A percentile compares a stretch with the other conserved stretches of the same genome.
These are phyloP conservation scores for Zoanthus sansibaricus DNA, from an alignment of 92 coral and sea anemone genomes.

Conservation along the genomic window DNA sequence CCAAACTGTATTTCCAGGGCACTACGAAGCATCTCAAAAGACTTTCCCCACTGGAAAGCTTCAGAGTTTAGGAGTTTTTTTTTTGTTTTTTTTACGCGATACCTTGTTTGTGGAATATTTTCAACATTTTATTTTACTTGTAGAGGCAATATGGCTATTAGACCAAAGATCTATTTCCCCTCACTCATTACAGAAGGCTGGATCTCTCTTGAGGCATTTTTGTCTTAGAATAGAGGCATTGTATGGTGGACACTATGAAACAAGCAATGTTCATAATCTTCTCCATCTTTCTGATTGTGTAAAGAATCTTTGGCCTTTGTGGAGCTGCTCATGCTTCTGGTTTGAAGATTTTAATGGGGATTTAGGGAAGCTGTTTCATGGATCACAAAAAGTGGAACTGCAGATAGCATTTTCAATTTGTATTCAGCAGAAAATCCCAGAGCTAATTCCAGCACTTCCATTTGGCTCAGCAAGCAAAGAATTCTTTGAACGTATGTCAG, in stretches of 20 bases:
- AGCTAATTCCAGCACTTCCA: conserved; percentile 44
- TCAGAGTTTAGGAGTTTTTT: conserved; percentile 14
- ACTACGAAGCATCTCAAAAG: conserved; percentile 18
- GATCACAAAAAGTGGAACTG: conserved; percentile 47
- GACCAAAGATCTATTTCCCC: conserved; percentile 44
- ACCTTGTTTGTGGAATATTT: conserved; percentile 47
- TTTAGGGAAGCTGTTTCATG: conserved; percentile 49
- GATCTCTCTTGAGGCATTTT: conserved; percentile 35
- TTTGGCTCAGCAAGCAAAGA: conserved; percentile 37
- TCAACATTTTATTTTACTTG: conserved; percentile 55
- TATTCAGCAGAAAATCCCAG: conserved; percentile 54
- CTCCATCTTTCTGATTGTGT: conserved; percentile 57
- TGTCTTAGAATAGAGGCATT: conserved; percentile 47
- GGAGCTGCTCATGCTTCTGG: conserved; percentile 60
- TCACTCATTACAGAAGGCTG: conserved; percentile 4
- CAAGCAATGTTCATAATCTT: conserved; percentile 53
- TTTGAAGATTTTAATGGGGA: conserved; percentile 25
- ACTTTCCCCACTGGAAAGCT: conserved; percentile 33
- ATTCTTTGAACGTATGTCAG: conserved; percentile 56
- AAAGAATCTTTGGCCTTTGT: conserved; percentile 52
- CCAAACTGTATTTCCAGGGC: conserved; percentile 38
- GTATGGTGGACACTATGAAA: conserved; percentile 52
- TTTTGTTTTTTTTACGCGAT: background rate
- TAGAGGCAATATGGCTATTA: conserved; percentile 42
- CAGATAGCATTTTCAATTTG: conserved; percentile 45